phyloP scores from a whole-genome alignment of 1,140 invertebrate species.

The Maniola jurtina region DNA sequence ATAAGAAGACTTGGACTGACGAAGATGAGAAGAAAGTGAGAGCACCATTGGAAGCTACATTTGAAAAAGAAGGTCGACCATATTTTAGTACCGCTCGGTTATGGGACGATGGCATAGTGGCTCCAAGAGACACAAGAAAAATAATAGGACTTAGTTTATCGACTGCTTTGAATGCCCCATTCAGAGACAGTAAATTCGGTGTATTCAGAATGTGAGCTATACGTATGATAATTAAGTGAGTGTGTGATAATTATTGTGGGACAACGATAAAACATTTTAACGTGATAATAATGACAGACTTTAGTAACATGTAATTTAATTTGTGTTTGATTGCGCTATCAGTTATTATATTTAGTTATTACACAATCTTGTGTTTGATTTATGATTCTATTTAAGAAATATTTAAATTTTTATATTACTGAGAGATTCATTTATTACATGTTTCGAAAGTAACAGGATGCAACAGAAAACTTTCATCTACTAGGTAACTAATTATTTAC shows the following conservation, averaged over 20 bases:
- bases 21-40: conserved; percentile 92
- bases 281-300: neutral
- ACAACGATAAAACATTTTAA: neutral
- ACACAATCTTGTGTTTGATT: conserved; percentile 7
- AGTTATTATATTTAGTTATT: conserved; percentile 3
- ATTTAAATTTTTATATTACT: neutral
- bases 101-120: conserved; percentile 98
- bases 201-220: conserved; percentile 93
- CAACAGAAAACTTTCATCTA: too few relatives aligned
- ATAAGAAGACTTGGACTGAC: conserved; percentile 88
- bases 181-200: conserved; percentile 91
- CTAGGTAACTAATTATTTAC: too few relatives aligned
- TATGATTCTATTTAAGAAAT: neutral
- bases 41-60: conserved; percentile 91
- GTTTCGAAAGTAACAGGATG: neutral
- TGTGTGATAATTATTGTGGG: neutral
- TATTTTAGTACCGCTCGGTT: conserved; percentile 95
- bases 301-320: neutral
- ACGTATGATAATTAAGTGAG: conserved; percentile 1
- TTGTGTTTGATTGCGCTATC: conserved; percentile 26
- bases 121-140: conserved; percentile 94
- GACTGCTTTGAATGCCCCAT: conserved; percentile 89
- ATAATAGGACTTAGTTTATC: conserved; percentile 93
- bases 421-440: too few relatives aligned
- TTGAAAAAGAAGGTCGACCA: conserved; percentile 95